Percentiles rank a stretch among this genome's conserved stretches.
These are phyloP conservation scores for Chalcosyrphus nemorum DNA, from an alignment of 2,888 invertebrate genomes.

Conservation along the genomic window DNA sequence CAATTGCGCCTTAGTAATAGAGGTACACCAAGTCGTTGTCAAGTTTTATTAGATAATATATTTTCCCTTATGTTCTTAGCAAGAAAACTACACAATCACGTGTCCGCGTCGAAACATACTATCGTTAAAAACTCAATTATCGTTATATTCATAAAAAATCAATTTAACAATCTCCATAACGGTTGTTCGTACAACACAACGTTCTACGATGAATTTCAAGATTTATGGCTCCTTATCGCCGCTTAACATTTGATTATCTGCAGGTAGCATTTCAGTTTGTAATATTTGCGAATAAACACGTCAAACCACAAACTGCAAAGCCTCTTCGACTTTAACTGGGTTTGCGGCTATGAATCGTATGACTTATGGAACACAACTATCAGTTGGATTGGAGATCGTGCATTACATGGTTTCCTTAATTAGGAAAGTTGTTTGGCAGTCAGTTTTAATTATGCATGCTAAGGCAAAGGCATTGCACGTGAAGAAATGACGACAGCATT, in stretches of 20 bases:
- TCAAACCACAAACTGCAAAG: conserved; percentile 6
- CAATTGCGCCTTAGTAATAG: too few species aligned
- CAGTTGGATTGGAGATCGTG: neutral
- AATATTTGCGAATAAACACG: conserved; percentile 7
- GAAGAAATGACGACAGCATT: conserved; percentile 24
- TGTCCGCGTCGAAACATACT: conserved; percentile 18
- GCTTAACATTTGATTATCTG: neutral
- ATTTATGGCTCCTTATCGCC: conserved; percentile 36
- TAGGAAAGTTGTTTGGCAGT: conserved; percentile 30
- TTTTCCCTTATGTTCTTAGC: neutral
- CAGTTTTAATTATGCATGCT: conserved; percentile 40
- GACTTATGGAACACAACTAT: conserved; percentile 8
- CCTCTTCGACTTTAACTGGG: neutral
- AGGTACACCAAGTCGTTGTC: too few species aligned
- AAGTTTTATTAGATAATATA: too few species aligned
- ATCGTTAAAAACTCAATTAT: conserved; percentile 1
- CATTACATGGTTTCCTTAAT: conserved; percentile 22
- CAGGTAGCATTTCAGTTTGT: neutral
- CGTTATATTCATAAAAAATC: conserved; percentile 18
- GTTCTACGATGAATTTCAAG: conserved; percentile 12
- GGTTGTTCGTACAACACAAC: conserved; percentile 11
- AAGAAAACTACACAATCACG: conserved; percentile 2
- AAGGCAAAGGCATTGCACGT: neutral
- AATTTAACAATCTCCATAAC: conserved; percentile 12
- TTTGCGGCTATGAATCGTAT: neutral